Conservation (phyloP, 2,888 invertebrate species). For the Odontocolon sp. region DNA sequence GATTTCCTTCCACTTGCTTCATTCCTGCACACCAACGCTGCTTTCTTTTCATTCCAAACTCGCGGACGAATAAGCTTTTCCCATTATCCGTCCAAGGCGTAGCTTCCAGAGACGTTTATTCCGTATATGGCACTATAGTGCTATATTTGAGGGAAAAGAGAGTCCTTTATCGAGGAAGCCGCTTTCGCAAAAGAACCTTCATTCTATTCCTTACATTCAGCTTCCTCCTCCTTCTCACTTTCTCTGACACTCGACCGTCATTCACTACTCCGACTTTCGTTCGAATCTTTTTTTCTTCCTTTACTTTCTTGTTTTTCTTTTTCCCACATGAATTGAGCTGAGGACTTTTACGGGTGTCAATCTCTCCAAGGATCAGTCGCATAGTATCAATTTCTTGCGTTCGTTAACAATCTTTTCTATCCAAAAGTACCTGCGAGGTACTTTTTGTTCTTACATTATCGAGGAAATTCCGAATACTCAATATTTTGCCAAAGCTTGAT, state of each 20-base stretch:
- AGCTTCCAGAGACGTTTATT: constrained; percentile 12
- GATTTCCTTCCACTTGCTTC: not conserved
- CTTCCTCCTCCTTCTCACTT: constrained; percentile 19
- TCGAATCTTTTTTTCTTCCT: constrained; percentile 1
- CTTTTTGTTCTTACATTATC: no score
- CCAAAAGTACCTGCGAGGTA: no score
- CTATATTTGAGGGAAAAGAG: constrained; percentile 41
- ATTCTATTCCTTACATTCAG: constrained; percentile 39
- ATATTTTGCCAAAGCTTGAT: no score
- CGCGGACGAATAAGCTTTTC: constrained; percentile 38
- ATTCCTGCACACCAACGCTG: no score
- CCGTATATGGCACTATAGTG: not conserved
- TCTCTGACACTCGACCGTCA: constrained; percentile 27
- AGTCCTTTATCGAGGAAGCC: constrained; percentile 44
- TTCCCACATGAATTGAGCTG: constrained; percentile 2
- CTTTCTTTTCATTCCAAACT: constrained; percentile 1
- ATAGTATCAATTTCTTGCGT: no score
- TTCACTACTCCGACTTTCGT: constrained; percentile 23
- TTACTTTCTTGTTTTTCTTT: not conserved
- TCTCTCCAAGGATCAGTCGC: not conserved
- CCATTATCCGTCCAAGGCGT: constrained; percentile 22
- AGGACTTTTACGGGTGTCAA: not conserved
- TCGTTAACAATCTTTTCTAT: no score
- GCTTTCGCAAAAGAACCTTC: constrained; percentile 40
- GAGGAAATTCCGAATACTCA: no score